Base-by-base conservation (phyloP, 2,113 vertebrate genomes). In the Patagioenas fasciata region DNA sequence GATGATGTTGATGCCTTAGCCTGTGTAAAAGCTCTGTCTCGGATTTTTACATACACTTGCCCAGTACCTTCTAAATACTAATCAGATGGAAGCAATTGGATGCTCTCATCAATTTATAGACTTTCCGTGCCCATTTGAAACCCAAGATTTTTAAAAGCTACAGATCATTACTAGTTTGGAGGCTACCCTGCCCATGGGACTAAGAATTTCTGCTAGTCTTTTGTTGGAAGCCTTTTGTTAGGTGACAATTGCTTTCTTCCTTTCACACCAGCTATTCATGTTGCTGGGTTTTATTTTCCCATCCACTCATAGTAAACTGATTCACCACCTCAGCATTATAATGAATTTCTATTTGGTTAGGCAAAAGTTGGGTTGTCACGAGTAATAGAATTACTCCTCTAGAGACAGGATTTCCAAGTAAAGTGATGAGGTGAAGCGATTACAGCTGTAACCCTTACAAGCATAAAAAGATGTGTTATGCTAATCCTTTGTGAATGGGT, bases 361-460 rank as follows among this genome's bases (percentile, higher is more conserved):
- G 88, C 54, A 72, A 91, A 95, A 96, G 85, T 96, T 94, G 86
- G 53, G 91, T 94, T 90, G 71, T 95, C 16, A 1, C 69, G 70
- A 90, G 67, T 94, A 96, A 96, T 88, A 53, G 38, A 97, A 91
- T 96, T 95, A 88, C 67, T 96, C 18, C 95, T 80, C 81, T 87
- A 80, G 83, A 97, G 91, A 77, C 90, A 79, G 78, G 84, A 84
- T 93, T 96, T 97, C 85, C 79, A 48, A 94, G 81, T 86, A 88
- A 91, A 95, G 93, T 95, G 94, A 88, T 95, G 93, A 96, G 92
- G 91, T 97, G 95, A 95, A 89, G 92, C 10, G 84, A 97, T 97
- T 97, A 96, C 86, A 91, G 95, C 89, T 95, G 92, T 97, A 96
- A 96, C 93, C 92, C 88, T 96, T 96, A 89, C 89, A 93, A 93